These are phyloP conservation scores for Empidonax alnorum DNA, from an alignment of 2,113 vertebrate genomes.

Conservation along the genomic window DNA sequence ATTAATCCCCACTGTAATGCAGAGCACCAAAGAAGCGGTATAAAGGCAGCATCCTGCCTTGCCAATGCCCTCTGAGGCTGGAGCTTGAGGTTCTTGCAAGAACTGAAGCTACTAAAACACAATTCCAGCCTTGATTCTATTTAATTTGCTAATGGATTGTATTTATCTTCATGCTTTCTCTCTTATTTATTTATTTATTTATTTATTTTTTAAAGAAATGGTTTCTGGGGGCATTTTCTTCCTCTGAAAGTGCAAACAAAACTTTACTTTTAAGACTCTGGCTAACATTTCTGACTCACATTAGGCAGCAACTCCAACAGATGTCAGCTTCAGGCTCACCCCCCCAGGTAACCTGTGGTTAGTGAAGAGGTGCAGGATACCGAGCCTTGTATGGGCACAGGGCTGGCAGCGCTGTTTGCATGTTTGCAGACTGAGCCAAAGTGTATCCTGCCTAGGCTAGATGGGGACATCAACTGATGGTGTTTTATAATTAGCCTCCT, in stretches of 20 bases:
- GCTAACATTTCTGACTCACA: not conserved
- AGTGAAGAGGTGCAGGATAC: not conserved
- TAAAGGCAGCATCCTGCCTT: not conserved
- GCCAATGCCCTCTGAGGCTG: not conserved
- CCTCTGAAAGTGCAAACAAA: not conserved
- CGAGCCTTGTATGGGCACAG: fast-evolving
- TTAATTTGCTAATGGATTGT: not conserved
- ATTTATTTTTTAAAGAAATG: not conserved
- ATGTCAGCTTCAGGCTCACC: not conserved
- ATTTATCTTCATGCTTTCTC: not conserved
- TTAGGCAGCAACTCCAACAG: not conserved
- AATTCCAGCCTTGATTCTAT: not conserved
- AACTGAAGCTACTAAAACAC: not conserved
- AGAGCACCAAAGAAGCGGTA: not conserved
- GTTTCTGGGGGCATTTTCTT: not conserved
- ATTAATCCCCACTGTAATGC: conserved; percentile 61
- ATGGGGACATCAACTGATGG: not conserved
- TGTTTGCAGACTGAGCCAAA: fast-evolving
- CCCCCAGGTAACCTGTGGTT: not conserved
- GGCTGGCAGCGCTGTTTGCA: fast-evolving
- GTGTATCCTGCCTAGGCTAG: not conserved
- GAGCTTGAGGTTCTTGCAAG: not conserved
- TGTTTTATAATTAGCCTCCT: not conserved
- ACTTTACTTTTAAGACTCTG: not conserved
- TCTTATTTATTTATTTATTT: not conserved